These are phyloP conservation scores for Amphipoea lucens DNA, from an alignment of 2,888 invertebrate genomes.

Conservation along the genomic window DNA sequence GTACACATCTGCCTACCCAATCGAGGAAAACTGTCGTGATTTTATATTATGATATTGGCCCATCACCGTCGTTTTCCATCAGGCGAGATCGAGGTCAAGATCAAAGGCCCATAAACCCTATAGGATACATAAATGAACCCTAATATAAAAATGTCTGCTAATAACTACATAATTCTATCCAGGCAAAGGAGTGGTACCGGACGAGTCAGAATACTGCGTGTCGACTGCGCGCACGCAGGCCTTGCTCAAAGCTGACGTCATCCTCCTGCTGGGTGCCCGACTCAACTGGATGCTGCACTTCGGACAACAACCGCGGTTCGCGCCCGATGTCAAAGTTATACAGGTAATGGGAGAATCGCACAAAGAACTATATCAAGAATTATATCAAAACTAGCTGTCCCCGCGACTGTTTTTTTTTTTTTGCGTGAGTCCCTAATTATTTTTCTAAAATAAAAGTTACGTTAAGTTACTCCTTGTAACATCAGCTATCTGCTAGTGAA, in stretches of 20 bases:
- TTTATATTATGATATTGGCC: not conserved
- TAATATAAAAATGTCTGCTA: not conserved
- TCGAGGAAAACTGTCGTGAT: not conserved
- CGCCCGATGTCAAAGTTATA: slow-evolving; percentile 95
- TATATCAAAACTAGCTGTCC: not conserved
- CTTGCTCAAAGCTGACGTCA: slow-evolving; percentile 96
- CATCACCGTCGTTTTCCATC: not conserved
- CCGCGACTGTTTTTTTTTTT: no score
- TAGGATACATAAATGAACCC: not conserved
- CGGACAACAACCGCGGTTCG: slow-evolving; percentile 96
- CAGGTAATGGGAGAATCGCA: slow-evolving; percentile 89
- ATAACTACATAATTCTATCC: not conserved
- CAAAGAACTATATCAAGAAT: no score
- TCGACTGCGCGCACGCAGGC: slow-evolving; percentile 96
- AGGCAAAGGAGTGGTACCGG: slow-evolving; percentile 94
- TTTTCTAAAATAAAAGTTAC: no score
- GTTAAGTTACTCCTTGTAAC: no score
- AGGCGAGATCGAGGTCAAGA: not conserved
- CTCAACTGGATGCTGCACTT: slow-evolving; percentile 99
- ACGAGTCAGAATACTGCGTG: slow-evolving; percentile 93
- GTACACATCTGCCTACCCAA: not conserved
- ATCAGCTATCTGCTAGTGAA: no score
- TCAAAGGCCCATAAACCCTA: not conserved
- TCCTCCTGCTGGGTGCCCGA: slow-evolving; percentile 96
- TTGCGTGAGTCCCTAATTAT: no score